Conservation (phyloP, 2,797 vertebrate genomes). For the Melanotaenia parkinsoni region DNA sequence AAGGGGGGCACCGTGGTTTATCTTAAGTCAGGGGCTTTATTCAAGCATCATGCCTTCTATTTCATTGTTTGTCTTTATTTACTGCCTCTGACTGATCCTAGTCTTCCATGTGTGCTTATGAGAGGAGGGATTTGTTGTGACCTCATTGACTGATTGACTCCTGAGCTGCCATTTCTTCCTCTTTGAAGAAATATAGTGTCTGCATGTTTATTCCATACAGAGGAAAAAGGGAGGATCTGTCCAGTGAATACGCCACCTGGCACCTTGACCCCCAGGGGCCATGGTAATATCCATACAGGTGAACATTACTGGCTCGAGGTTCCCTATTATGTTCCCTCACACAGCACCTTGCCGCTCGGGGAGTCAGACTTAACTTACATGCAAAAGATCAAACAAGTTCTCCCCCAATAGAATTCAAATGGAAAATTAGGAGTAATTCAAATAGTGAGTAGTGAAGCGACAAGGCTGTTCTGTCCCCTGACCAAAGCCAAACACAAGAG, state of each 20-base stretch:
- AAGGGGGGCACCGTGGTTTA: constrained; percentile 74
- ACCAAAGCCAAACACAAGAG: constrained; percentile 74
- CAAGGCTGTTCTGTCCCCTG: constrained; percentile 71
- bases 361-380: constrained; percentile 77
- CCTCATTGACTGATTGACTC: constrained; percentile 77
- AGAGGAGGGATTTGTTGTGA: constrained; percentile 74
- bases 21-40: constrained; percentile 78
- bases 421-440: constrained; percentile 81
- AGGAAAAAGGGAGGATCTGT: constrained; percentile 67
- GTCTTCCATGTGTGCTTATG: constrained; percentile 64
- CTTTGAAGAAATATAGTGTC: constrained; percentile 70
- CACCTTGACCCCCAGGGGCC: constrained; percentile 77
- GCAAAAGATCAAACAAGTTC: constrained; percentile 85
- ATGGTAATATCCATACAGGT: constrained; percentile 84
- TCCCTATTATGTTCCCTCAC: constrained; percentile 80
- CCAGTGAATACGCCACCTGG: constrained; percentile 77
- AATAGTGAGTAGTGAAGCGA: constrained; percentile 76
- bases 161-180: constrained; percentile 57
- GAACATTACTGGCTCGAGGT: constrained; percentile 80
- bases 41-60: constrained; percentile 72
- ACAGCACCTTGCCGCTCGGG: constrained; percentile 73
- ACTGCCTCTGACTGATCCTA: constrained; percentile 70
- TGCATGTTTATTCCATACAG: constrained; percentile 71
- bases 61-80: constrained; percentile 82
- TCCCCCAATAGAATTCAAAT: constrained; percentile 83